A percentile compares a stretch with the other conserved stretches of the same genome.
phyloP scores from a whole-genome alignment of 2,888 invertebrate genomes.

The Coecobrya sp. region DNA sequence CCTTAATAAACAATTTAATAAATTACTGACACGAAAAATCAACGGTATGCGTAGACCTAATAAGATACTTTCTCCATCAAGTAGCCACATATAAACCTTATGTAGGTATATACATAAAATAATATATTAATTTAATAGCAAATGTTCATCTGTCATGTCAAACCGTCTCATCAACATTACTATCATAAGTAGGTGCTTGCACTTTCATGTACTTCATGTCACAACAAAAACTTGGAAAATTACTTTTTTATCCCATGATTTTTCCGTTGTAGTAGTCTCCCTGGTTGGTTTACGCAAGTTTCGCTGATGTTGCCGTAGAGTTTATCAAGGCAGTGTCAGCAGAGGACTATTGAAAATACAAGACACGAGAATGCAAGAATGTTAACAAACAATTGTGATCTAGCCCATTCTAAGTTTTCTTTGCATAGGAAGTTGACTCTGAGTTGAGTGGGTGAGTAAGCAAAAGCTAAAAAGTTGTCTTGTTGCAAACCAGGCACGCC shows the following conservation, averaged over 20 bases:
- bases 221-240: background rate
- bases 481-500: slow-evolving; percentile 20
- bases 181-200: no score
- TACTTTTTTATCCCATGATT: background rate
- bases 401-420: background rate
- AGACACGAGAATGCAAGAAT: background rate
- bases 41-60: background rate
- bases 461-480: slow-evolving; percentile 47
- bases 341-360: background rate
- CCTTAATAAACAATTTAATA: slow-evolving; percentile 39
- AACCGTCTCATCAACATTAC: background rate
- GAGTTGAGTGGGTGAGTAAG: slow-evolving; percentile 40
- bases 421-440: slow-evolving; percentile 18
- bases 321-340: background rate
- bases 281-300: no score
- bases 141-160: background rate
- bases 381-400: slow-evolving; percentile 41
- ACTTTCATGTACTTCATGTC: no score
- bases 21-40: slow-evolving; percentile 19
- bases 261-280: background rate
- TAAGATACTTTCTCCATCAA: background rate
- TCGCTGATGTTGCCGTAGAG: background rate
- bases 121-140: background rate
- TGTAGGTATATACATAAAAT: background rate
- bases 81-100: background rate